Conservation (phyloP, 2,113 vertebrate species). For the Dicaeum eximium region DNA sequence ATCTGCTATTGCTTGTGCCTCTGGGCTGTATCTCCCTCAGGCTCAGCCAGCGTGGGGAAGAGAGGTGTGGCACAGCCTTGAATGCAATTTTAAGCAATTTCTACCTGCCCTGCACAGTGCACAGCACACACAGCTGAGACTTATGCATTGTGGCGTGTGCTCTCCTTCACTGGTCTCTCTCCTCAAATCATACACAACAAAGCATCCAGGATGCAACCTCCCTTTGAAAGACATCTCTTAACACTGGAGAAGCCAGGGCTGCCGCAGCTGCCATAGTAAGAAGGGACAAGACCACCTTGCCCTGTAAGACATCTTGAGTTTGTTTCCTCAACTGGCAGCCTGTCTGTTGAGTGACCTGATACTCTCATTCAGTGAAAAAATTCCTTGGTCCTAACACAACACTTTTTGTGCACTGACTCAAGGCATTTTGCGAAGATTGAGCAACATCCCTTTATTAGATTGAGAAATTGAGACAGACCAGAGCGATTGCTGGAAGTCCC, state of each 20-base stretch:
- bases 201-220: neutral
- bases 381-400: neutral
- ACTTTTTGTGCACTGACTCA: neutral
- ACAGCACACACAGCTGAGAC: neutral
- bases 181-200: neutral
- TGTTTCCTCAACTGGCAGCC: neutral
- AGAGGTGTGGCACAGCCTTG: neutral
- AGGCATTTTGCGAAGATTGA: slow-evolving; percentile 21
- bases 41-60: neutral
- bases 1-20: neutral
- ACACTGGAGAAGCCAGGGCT: neutral
- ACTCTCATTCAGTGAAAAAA: neutral
- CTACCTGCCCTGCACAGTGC: neutral
- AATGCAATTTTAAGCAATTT: neutral
- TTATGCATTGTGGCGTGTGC: rapidly evolving
- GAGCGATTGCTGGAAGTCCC: neutral
- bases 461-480: neutral
- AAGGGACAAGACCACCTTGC: neutral
- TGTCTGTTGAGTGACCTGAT: neutral
- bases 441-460: neutral
- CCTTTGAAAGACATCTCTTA: neutral
- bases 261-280: neutral
- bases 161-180: neutral
- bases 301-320: neutral
- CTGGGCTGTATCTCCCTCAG: neutral